Conservation (phyloP, 2,888 invertebrate genomes). For the Drosophila testacea region DNA sequence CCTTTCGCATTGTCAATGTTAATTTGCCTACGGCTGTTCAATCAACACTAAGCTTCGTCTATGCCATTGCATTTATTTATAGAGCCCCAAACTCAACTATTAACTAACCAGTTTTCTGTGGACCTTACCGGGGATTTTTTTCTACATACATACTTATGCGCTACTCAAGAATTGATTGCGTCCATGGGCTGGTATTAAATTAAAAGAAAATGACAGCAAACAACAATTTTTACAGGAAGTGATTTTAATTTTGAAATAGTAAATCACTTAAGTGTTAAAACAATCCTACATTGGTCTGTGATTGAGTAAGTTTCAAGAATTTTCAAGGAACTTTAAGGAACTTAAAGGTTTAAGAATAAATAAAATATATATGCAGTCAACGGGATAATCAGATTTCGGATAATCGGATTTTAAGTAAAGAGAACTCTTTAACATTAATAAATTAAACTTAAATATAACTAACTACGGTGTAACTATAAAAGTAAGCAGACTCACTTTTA, state of each 20-base stretch:
- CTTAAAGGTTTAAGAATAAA: background rate
- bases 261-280: background rate
- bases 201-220: background rate
- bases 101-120: constrained; percentile 42
- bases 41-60: constrained; percentile 35
- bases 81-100: constrained; percentile 14
- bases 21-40: constrained; percentile 41
- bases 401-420: no score
- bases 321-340: background rate
- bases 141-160: constrained; percentile 14
- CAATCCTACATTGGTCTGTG: background rate
- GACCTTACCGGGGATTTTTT: constrained; percentile 21
- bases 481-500: no score
- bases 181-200: constrained; percentile 9
- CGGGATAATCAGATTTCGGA: no score
- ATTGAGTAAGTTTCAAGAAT: no score
- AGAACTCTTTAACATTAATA: no score
- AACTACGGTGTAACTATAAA: no score
- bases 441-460: no score
- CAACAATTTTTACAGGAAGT: background rate
- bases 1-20: constrained; percentile 43
- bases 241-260: background rate
- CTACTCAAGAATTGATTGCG: constrained; percentile 26
- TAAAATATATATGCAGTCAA: no score
- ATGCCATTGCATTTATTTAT: constrained; percentile 50